These are phyloP conservation scores for Drosophila heteroneura DNA, from an alignment of 2,888 invertebrate species.

Conservation along the genomic window DNA sequence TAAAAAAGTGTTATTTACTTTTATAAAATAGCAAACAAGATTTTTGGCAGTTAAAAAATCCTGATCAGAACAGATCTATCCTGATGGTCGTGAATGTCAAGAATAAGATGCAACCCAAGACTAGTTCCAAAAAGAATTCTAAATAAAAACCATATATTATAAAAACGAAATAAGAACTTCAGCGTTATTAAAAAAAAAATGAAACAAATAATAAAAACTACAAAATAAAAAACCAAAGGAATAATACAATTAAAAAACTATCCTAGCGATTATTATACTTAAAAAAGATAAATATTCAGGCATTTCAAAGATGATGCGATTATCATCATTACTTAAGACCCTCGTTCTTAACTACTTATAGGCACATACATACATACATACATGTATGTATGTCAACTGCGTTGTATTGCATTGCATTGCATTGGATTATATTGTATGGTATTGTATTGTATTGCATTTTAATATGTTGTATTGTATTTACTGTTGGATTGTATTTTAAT, in stretches of 20 bases:
- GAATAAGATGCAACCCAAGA: conserved; percentile 51
- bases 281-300: conserved; percentile 53
- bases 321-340: conserved; percentile 46
- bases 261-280: conserved; percentile 52
- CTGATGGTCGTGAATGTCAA: conserved; percentile 29
- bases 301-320: conserved; percentile 49
- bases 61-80: conserved; percentile 32
- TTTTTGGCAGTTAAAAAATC: conserved; percentile 38
- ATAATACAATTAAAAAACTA: conserved; percentile 42
- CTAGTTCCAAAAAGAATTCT: conserved; percentile 48
- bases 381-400: conserved; percentile 35
- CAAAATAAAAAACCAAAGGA: conserved; percentile 21
- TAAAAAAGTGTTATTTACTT: conserved; percentile 60
- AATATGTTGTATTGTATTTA: conserved; percentile 81
- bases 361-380: conserved; percentile 23
- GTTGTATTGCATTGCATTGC: conserved; percentile 52
- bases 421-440: conserved; percentile 57
- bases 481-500: conserved; percentile 81
- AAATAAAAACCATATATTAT: conserved; percentile 28
- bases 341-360: conserved; percentile 62
- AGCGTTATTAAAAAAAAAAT: conserved; percentile 26
- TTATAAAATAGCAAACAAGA: conserved; percentile 56
- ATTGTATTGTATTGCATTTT: conserved; percentile 75
- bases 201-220: conserved; percentile 4
- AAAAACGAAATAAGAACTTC: conserved; percentile 25